These are phyloP conservation scores for Emydoidea blandingii DNA, from an alignment of 2,797 vertebrate genomes.

Conservation along the genomic window DNA sequence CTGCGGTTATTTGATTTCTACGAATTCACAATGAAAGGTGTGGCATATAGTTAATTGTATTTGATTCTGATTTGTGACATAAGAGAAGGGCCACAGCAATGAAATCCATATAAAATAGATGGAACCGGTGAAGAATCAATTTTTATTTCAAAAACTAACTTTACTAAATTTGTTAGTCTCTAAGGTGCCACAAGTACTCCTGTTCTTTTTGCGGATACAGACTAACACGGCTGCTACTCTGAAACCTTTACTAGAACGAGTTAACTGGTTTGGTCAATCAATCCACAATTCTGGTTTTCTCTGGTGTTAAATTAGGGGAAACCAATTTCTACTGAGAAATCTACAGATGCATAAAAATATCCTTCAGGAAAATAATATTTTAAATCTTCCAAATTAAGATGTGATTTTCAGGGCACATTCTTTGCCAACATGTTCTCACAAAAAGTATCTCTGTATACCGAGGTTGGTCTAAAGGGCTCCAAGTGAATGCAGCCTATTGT, in stretches of 20 bases:
- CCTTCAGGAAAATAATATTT: background rate
- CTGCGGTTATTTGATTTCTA: background rate
- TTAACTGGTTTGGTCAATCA: background rate
- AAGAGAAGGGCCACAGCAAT: background rate
- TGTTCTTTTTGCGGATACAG: too few relatives aligned
- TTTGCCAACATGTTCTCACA: rapidly evolving
- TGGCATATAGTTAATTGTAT: background rate
- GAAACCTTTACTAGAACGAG: background rate
- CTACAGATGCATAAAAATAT: background rate
- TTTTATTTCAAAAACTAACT: background rate
- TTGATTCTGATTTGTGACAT: background rate
- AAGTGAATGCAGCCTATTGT: background rate
- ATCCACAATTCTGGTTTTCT: background rate
- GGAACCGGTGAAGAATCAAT: background rate
- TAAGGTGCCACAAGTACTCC: too few relatives aligned
- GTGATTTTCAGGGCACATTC: rapidly evolving
- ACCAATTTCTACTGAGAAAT: background rate
- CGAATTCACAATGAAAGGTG: background rate
- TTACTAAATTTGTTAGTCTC: background rate
- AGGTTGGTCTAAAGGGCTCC: background rate
- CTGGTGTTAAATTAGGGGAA: background rate
- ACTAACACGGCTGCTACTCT: too few relatives aligned
- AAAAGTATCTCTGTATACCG: background rate
- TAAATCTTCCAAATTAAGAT: background rate
- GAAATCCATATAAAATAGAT: background rate